phyloP scores from a whole-genome alignment of 2,888 invertebrate species.

The Agrochola lychnidis region DNA sequence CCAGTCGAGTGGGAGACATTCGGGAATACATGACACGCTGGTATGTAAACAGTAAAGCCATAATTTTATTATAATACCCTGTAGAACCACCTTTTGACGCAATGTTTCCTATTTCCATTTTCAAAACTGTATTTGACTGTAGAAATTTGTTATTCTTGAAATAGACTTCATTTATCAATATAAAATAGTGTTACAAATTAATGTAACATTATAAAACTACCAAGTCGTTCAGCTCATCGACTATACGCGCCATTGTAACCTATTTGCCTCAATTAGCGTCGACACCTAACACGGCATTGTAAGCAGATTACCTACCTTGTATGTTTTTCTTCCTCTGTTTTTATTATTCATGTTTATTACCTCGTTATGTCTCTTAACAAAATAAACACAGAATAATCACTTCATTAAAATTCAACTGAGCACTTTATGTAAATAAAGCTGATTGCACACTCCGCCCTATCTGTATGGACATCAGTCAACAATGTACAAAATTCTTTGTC shows the following conservation, averaged over 20 bases:
- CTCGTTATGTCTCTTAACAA: conserved; percentile 30
- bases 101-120: background rate
- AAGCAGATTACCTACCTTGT: conserved; percentile 40
- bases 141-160: background rate
- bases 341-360: conserved; percentile 20
- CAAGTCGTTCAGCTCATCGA: conserved; percentile 34
- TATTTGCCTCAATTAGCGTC: conserved; percentile 57
- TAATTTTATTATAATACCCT: background rate
- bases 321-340: conserved; percentile 31
- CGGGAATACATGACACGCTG: background rate
- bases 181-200: conserved; percentile 7
- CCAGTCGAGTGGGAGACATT: background rate
- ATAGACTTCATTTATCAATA: conserved; percentile 11
- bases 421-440: conserved; percentile 52
- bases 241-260: conserved; percentile 51
- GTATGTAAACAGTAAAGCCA: too few species aligned
- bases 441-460: conserved; percentile 49
- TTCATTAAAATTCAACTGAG: conserved; percentile 56
- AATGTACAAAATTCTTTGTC: conserved; percentile 67
- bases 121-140: background rate
- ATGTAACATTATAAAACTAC: conserved; percentile 28
- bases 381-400: conserved; percentile 39
- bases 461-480: conserved; percentile 62
- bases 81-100: background rate
- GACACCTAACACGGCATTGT: conserved; percentile 60